Conservation (phyloP, 2,888 invertebrate genomes). For the Hemistola chrysoprasaria region DNA sequence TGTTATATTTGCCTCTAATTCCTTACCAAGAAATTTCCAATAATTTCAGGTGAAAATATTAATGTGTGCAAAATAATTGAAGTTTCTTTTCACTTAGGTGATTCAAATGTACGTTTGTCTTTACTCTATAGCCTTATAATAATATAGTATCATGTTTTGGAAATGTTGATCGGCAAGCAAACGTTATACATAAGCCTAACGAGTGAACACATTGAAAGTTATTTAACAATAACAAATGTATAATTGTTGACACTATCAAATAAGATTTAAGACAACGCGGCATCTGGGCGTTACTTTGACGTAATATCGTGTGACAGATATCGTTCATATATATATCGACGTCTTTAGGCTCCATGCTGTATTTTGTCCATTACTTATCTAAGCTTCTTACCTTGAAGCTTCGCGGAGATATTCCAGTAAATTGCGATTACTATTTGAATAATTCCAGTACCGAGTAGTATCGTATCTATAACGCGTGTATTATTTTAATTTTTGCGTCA, state of each 20-base stretch:
- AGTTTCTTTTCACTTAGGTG: slow-evolving; percentile 5
- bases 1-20: too few species aligned
- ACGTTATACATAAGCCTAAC: slow-evolving; percentile 6
- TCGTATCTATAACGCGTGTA: slow-evolving; percentile 13
- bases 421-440: slow-evolving; percentile 48
- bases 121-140: too few species aligned
- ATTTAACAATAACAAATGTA: slow-evolving; percentile 49
- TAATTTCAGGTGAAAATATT: too few species aligned
- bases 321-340: slow-evolving; percentile 76
- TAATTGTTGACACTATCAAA: slow-evolving; percentile 65
- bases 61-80: too few species aligned
- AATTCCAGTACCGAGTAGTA: slow-evolving; percentile 23
- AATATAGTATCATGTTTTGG: too few species aligned
- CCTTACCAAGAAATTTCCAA: too few species aligned
- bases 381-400: slow-evolving; percentile 78
- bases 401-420: slow-evolving; percentile 56
- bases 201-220: slow-evolving; percentile 34
- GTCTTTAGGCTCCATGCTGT: slow-evolving; percentile 61
- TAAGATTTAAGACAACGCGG: slow-evolving; percentile 69
- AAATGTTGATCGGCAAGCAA: slow-evolving; percentile 10
- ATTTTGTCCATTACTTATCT: slow-evolving; percentile 77
- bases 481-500: slow-evolving; percentile 32
- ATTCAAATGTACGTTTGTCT: neutral
- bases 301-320: slow-evolving; percentile 75
- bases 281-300: slow-evolving; percentile 79